phyloP scores from a whole-genome alignment of 2,888 invertebrate species.

The Papilio elwesi region DNA sequence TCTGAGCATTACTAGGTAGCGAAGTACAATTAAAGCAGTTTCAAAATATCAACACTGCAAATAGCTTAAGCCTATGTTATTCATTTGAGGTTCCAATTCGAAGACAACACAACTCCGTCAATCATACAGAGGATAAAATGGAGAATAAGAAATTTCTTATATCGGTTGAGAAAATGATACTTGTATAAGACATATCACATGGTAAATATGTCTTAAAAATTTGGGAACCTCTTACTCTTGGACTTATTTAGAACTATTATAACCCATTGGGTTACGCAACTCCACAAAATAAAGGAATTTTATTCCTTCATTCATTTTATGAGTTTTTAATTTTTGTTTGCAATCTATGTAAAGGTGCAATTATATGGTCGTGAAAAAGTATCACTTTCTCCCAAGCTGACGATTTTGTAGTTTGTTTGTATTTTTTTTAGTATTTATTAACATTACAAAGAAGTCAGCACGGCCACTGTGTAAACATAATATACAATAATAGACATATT shows the following conservation, averaged over 20 bases:
- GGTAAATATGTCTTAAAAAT: constrained; percentile 45
- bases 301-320: constrained; percentile 20
- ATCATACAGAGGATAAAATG: neutral
- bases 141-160: neutral
- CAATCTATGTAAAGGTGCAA: constrained; percentile 71
- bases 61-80: constrained; percentile 56
- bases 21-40: constrained; percentile 52
- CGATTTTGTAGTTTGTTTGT: constrained; percentile 29
- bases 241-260: constrained; percentile 21
- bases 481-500: constrained; percentile 46
- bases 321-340: constrained; percentile 58
- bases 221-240: neutral
- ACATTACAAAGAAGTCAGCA: constrained; percentile 8
- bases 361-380: constrained; percentile 41
- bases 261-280: constrained; percentile 17
- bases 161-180: neutral
- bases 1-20: constrained; percentile 66
- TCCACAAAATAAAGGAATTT: constrained; percentile 22
- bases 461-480: constrained; percentile 31
- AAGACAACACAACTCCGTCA: constrained; percentile 47
- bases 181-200: neutral
- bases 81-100: constrained; percentile 56
- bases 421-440: constrained; percentile 39
- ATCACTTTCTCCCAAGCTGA: constrained; percentile 35
- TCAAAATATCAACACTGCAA: constrained; percentile 53